A percentile compares a stretch with the other conserved stretches of the same genome.
Conservation (phyloP, 2,113 vertebrate species). For the Pleuronectes platessa region DNA sequence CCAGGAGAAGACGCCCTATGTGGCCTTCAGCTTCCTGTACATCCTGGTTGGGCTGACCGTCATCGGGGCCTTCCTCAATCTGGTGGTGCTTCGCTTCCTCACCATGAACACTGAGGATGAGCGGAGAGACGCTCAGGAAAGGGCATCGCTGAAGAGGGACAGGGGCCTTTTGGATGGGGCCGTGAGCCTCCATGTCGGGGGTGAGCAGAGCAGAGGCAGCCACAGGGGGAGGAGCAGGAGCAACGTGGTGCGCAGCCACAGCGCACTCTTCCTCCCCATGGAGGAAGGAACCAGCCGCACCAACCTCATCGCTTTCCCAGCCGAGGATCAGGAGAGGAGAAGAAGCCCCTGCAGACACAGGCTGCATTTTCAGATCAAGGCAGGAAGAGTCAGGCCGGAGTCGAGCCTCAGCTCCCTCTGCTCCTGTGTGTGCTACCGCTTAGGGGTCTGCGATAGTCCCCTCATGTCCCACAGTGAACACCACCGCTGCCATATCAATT, state of each 20-base stretch:
- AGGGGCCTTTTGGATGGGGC: conserved; percentile 77
- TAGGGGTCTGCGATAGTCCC: conserved; percentile 82
- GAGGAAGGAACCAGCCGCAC: conserved; percentile 90
- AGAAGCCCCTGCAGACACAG: conserved; percentile 59
- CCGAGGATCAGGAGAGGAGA: conserved; percentile 74
- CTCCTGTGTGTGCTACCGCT: conserved; percentile 86
- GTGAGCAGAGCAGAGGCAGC: conserved; percentile 46
- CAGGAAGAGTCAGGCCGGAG: conserved; percentile 46
- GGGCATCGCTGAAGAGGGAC: conserved; percentile 83
- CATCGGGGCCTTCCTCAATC: conserved; percentile 96
- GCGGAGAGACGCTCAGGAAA: conserved; percentile 86
- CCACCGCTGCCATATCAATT: conserved; percentile 83
- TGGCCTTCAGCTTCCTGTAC: conserved; percentile 98
- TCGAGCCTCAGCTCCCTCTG: conserved; percentile 84
- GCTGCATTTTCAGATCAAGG: conserved; percentile 59
- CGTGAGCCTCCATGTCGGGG: conserved; percentile 48
- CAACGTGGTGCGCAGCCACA: conserved; percentile 73
- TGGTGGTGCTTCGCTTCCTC: conserved; percentile 95
- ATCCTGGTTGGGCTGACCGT: conserved; percentile 95
- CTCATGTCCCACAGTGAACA: conserved; percentile 76
- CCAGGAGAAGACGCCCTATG: conserved; percentile 94
- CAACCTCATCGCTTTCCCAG: conserved; percentile 88
- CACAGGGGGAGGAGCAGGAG: conserved; percentile 55
- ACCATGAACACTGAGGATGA: conserved; percentile 92
- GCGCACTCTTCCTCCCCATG: conserved; percentile 84